Base-by-base conservation (phyloP, 30 jellyfish, hydroid and myxozoan species). In the Catostylus mosaicus region DNA sequence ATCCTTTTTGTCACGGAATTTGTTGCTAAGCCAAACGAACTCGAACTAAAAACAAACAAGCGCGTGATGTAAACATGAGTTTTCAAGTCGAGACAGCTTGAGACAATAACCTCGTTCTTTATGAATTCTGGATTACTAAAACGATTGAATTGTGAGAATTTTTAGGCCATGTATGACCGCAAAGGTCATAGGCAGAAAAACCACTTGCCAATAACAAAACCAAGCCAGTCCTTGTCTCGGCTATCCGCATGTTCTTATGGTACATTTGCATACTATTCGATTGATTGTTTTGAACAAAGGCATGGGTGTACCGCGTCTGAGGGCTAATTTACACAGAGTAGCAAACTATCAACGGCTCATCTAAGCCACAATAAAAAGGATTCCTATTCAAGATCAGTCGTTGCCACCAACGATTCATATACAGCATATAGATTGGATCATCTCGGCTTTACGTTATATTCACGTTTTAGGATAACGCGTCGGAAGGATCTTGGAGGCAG, bases 261-360 rank as follows among this genome's bases (percentile, higher is more conserved):
- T 50, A 54, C 88, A 76, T 76, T 56, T 65, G 30, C 67, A 1
- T 46, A 40, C 76, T 62, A 76, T 76, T 50, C 88, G 72, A 76
- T 76, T 76, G 88, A 76, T 78, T 60, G 88, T 0, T 70, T 10
- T 9, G 57, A 38, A 76, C 88, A 76, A 76, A 47, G 66, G 64
- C 61, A 22, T 38, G 61, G 88, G 78, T 68, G 57, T 60, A 76
- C 88, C 88, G 59, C 88, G 76, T 76, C 77, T 57, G 78, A 27
- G 75, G 88, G 88, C 88, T 76, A 76, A 76, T 76, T 76, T 59
- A 76, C 40, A 20, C 26, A 18, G 69, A 76, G 78, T 62, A 56
- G 88, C 22, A 23, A 47, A 76, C 78, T 59, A 69, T 57, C 78
- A 76, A 74, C 27, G 78, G 88, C 88, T 76, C 88, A 76, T 76